A percentile compares a stretch with the other conserved stretches of the same genome.
These are phyloP conservation scores for Pachypeltis micranthus DNA, from an alignment of 1,140 invertebrate species.

Conservation along the genomic window DNA sequence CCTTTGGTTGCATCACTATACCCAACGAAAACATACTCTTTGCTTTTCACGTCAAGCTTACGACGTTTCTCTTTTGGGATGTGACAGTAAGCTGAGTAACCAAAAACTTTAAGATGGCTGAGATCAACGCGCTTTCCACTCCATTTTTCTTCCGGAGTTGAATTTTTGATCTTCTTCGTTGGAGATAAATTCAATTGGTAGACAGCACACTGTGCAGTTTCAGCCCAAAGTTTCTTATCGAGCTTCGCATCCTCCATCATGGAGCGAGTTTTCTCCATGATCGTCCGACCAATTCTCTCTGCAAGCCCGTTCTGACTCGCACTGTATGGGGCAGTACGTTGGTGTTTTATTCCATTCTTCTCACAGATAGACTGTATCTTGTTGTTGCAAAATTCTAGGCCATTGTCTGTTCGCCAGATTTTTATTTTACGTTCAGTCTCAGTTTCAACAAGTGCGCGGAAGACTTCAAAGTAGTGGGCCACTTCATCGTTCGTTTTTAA, in stretches of 20 bases:
- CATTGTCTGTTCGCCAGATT: not conserved
- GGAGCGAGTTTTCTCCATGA: not conserved
- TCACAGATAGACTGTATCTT: not conserved
- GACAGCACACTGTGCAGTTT: no score
- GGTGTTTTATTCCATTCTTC: not conserved
- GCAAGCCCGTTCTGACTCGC: not conserved
- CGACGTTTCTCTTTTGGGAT: slow-evolving; percentile 29
- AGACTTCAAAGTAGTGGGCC: not conserved
- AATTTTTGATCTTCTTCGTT: no score
- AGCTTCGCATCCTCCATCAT: not conserved
- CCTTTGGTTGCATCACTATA: slow-evolving; percentile 33
- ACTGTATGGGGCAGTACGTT: not conserved
- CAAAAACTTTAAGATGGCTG: slow-evolving; percentile 34
- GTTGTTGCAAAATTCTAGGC: no score
- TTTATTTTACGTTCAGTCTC: not conserved
- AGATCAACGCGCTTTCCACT: slow-evolving; percentile 27
- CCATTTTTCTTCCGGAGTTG: slow-evolving; percentile 31
- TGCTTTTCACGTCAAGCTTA: slow-evolving; percentile 32
- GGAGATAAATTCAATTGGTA: no score
- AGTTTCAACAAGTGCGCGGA: not conserved
- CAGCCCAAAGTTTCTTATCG: not conserved
- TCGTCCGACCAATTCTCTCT: not conserved
- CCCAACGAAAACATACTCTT: slow-evolving; percentile 28
- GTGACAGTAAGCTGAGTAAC: slow-evolving; percentile 32
- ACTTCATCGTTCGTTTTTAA: not conserved